Evolutionary conservation across 2,888 invertebrate genomes (phyloP), one percentile per base, ranked within the genome.

Genomic region (Actias luna): DNA sequence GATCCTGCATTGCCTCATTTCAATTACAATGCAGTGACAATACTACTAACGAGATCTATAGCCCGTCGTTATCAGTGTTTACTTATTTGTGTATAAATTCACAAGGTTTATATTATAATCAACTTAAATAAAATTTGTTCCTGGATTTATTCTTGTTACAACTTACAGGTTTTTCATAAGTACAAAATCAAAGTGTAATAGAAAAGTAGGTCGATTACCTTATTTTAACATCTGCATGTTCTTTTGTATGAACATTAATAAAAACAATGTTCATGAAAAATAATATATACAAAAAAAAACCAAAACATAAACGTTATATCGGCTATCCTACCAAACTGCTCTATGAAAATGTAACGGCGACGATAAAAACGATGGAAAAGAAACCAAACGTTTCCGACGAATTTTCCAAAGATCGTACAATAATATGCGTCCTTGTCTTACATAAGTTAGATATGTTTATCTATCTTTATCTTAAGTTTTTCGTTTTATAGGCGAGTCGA

Each of bases 261-360:
- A 68, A 67, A 66, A 72, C n/a, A 12, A 25, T 50, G 67, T 70
- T 66, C 63, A 63, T 78, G 75, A 75, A 77, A 80, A 79, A 77
- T 79, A 74, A 72, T 78, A 78, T 80, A 79, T 77, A 73, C 77
- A 79, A 76, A 86, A 50, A 25, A 29, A 87, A 89, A 88, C 89
- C 88, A 87, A 89, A 88, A 89, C 82, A 89, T 92, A 90, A 92
- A 91, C 88, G 90, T 91, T 89, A 90, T 88, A 91, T 86, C 86
- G 88, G 78, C 85, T 86, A 88, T 90, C 86, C 84, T 73, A 76
- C 82, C 80, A 82, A 89, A 92, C 87, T 80, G 89, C 89, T 89
- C 90, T 88, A 92, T 92, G 91, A 92, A 92, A 92, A 91, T 88
- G 89, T 92, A 92, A 92, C 91, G 91, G 85, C 88, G 69, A 75